phyloP scores from a whole-genome alignment of 2,888 invertebrate species.

The Eupeodes luniger region DNA sequence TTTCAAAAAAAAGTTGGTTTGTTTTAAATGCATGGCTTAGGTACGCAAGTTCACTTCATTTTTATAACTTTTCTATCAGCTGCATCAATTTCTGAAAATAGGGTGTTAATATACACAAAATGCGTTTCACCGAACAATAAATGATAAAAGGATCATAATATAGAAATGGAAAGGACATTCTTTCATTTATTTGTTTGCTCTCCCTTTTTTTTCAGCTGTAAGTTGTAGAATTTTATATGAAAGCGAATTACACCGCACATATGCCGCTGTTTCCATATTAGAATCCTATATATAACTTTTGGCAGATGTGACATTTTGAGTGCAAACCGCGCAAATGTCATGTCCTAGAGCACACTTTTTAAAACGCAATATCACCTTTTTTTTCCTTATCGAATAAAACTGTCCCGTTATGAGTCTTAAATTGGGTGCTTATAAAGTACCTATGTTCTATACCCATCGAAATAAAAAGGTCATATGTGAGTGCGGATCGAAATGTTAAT shows the following conservation, averaged over 20 bases:
- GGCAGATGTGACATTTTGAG: constrained; percentile 68
- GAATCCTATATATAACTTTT: constrained; percentile 51
- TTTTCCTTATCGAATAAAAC: not conserved
- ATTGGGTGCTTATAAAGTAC: not conserved
- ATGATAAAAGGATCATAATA: not conserved
- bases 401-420: constrained; percentile 1
- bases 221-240: constrained; percentile 4
- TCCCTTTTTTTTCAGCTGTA: constrained; percentile 29
- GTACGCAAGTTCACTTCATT: not conserved
- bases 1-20: constrained; percentile 14
- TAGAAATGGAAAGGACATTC: constrained; percentile 37
- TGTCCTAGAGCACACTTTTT: constrained; percentile 27
- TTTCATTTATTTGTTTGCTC: constrained; percentile 56
- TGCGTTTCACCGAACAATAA: constrained; percentile 21
- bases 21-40: constrained; percentile 15
- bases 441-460: not conserved
- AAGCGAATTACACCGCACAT: constrained; percentile 54
- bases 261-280: constrained; percentile 58
- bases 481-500: not conserved
- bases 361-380: constrained; percentile 52
- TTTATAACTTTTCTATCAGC: constrained; percentile 36
- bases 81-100: constrained; percentile 22
- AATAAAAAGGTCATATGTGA: not conserved
- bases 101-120: constrained; percentile 5
- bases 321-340: constrained; percentile 60